Conservation (phyloP, 2,888 invertebrate species). For the Ophioninae sp. region DNA sequence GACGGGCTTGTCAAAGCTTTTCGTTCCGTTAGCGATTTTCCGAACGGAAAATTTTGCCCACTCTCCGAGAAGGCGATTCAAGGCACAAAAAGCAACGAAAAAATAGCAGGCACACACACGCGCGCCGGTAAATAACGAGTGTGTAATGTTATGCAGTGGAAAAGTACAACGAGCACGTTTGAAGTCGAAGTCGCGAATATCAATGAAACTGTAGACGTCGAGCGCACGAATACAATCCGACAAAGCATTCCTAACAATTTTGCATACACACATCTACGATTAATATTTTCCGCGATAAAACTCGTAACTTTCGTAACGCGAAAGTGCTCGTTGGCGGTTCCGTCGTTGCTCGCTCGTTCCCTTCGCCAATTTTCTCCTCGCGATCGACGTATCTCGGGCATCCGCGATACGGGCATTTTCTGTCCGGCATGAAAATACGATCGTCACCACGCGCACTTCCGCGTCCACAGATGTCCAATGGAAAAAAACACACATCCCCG, state of each 20-base stretch:
- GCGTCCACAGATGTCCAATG: not conserved
- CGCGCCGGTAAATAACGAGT: constrained; percentile 5
- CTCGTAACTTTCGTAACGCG: constrained; percentile 1
- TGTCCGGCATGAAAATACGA: constrained; percentile 29
- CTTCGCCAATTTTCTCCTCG: not conserved
- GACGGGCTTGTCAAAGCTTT: not conserved
- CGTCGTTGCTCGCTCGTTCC: not conserved
- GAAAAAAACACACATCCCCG: constrained; percentile 27
- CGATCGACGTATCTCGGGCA: not conserved
- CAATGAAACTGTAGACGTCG: not conserved
- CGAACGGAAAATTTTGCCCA: not conserved
- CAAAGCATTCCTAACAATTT: constrained; percentile 27
- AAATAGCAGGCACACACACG: constrained; percentile 7
- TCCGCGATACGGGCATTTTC: constrained; percentile 7
- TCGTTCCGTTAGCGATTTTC: not conserved
- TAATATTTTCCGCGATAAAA: not conserved
- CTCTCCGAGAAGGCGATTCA: not conserved
- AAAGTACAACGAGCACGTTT: constrained; percentile 21
- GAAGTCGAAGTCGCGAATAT: constrained; percentile 25
- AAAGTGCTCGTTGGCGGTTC: not conserved
- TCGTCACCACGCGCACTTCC: constrained; percentile 16
- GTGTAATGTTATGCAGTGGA: constrained; percentile 16
- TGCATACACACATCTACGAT: not conserved
- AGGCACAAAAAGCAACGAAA: constrained; percentile 10
- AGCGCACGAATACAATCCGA: not conserved